phyloP scores from a whole-genome alignment of 2,888 invertebrate species.

The Epirrhoe alternata region DNA sequence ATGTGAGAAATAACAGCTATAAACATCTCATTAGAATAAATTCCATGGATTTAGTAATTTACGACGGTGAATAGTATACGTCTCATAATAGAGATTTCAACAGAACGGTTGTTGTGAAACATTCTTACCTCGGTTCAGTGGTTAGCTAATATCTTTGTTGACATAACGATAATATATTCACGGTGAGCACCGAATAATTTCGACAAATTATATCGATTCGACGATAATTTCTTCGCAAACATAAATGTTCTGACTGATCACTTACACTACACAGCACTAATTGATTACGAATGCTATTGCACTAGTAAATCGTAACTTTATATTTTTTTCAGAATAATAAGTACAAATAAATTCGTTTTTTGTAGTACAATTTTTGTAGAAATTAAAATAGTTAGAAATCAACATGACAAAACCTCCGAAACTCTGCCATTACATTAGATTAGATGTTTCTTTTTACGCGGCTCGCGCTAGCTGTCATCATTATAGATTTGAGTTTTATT shows the following conservation, averaged over 20 bases:
- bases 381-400: slow-evolving; percentile 62
- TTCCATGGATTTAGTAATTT: neutral
- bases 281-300: neutral
- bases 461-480: neutral
- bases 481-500: too few species aligned
- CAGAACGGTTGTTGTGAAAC: slow-evolving; percentile 32
- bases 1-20: neutral
- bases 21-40: neutral
- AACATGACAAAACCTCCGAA: slow-evolving; percentile 65
- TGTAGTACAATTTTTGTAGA: slow-evolving; percentile 45
- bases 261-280: slow-evolving; percentile 2
- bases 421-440: slow-evolving; percentile 65
- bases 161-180: slow-evolving; percentile 72
- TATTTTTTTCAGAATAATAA: neutral
- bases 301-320: neutral
- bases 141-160: slow-evolving; percentile 76
- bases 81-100: slow-evolving; percentile 14
- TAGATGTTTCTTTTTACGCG: slow-evolving; percentile 51
- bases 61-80: slow-evolving; percentile 6
- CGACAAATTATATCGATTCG: slow-evolving; percentile 73
- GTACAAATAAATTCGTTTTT: slow-evolving; percentile 8
- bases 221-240: slow-evolving; percentile 52
- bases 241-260: slow-evolving; percentile 5
- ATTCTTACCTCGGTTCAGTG: slow-evolving; percentile 62
- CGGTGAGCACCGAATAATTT: slow-evolving; percentile 67